These are phyloP conservation scores for Eupithecia insigniata DNA, from an alignment of 2,888 invertebrate species.

Conservation along the genomic window DNA sequence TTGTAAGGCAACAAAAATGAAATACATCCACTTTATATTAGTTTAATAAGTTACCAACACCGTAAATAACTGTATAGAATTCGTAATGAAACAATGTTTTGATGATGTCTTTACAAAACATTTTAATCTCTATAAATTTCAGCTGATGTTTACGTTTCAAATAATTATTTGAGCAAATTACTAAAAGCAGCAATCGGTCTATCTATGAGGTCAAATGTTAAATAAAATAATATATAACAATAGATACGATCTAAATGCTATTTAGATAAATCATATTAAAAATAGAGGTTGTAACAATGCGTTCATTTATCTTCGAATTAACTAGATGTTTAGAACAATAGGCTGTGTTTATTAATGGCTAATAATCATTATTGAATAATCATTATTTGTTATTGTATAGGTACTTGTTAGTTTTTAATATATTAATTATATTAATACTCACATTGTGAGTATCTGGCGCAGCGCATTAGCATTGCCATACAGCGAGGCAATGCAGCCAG, in stretches of 20 bases:
- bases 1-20: neutral
- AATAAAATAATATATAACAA: neutral
- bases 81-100: conserved; percentile 1
- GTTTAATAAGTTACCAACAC: neutral
- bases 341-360: conserved; percentile 50
- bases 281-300: conserved; percentile 26
- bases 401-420: neutral
- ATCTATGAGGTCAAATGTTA: conserved; percentile 11
- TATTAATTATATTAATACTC: neutral
- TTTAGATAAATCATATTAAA: conserved; percentile 33
- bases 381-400: conserved; percentile 31
- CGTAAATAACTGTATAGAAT: neutral
- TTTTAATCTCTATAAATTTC: conserved; percentile 1
- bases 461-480: too few species aligned
- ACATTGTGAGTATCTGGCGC: too few species aligned
- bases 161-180: conserved; percentile 7
- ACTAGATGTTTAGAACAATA: conserved; percentile 54
- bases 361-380: conserved; percentile 49
- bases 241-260: conserved; percentile 34
- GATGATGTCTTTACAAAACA: conserved; percentile 4
- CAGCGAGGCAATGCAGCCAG: too few species aligned
- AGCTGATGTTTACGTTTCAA: conserved; percentile 7
- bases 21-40: neutral
- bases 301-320: conserved; percentile 56
- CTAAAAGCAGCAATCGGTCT: neutral